These are phyloP conservation scores for Hydropsyche tenuis DNA, from an alignment of 1,140 invertebrate species.

Conservation along the genomic window DNA sequence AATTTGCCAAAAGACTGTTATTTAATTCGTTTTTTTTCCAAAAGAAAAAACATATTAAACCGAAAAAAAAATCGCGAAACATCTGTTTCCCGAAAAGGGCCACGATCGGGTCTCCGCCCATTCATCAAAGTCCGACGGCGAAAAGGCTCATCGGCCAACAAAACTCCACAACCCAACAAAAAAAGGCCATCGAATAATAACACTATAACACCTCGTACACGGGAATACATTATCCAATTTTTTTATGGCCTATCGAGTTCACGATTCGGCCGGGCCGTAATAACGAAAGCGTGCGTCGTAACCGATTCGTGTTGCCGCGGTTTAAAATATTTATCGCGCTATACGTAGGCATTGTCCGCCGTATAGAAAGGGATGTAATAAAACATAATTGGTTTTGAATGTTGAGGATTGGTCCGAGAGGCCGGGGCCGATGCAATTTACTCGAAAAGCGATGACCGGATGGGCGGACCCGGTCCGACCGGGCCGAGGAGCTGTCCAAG, in stretches of 20 bases:
- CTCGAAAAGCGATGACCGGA: conserved; percentile 23
- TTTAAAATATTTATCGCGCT: too few relatives aligned
- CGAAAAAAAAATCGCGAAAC: conserved; percentile 40
- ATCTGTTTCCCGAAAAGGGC: conserved; percentile 45
- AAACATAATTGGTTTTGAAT: conserved; percentile 65
- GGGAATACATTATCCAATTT: conserved; percentile 2
- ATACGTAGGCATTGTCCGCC: neutral
- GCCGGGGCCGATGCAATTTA: conserved; percentile 57
- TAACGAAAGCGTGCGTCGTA: conserved; percentile 44
- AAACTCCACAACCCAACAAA: neutral
- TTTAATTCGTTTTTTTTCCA: conserved; percentile 20
- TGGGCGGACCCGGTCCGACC: too few relatives aligned
- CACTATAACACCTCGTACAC: conserved; percentile 6
- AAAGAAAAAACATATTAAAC: neutral
- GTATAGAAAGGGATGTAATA: conserved; percentile 55
- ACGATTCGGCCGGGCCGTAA: conserved; percentile 46
- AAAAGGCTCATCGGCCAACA: conserved; percentile 20
- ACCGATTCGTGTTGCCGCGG: conserved; percentile 17
- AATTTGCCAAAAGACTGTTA: conserved; percentile 45
- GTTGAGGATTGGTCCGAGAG: conserved; percentile 60
- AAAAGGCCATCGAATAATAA: neutral
- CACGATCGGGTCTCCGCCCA: conserved; percentile 35
- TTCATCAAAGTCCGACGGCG: conserved; percentile 44
- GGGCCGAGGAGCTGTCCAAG: too few relatives aligned
- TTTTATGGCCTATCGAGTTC: conserved; percentile 37